Evolutionary conservation across 2,113 vertebrate species (phyloP).

Genomic region (Callorhinus ursinus): DNA sequence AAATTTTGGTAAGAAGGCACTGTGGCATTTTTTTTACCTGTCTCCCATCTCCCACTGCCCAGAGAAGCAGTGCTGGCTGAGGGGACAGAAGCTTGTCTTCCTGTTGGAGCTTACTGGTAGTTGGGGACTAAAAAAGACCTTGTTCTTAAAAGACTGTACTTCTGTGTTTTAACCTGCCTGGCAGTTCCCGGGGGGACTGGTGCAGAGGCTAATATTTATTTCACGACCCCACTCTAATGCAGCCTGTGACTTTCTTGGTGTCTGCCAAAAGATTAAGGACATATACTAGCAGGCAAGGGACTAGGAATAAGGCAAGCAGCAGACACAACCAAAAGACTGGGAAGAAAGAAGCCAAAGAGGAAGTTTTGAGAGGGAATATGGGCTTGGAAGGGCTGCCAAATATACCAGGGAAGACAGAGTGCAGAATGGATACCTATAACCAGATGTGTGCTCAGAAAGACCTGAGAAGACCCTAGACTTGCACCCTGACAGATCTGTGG

Average conservation of each 20-base stretch:
- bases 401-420: background rate
- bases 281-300: background rate
- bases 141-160: background rate
- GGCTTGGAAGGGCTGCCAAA: background rate
- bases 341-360: background rate
- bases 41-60: background rate
- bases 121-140: background rate
- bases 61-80: background rate
- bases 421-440: background rate
- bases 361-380: background rate
- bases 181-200: background rate
- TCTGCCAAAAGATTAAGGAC: background rate
- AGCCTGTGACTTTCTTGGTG: background rate
- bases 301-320: background rate
- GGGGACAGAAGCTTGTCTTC: background rate
- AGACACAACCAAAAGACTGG: background rate
- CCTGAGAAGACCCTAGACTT: background rate
- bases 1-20: background rate
- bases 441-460: background rate
- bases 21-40: background rate
- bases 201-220: background rate
- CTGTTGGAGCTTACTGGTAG: background rate
- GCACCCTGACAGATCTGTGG: background rate
- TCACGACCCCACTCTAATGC: background rate
- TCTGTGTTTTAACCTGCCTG: background rate